Evolutionary conservation across 2,113 vertebrate species (phyloP).

Genomic region (Maylandia zebra): DNA sequence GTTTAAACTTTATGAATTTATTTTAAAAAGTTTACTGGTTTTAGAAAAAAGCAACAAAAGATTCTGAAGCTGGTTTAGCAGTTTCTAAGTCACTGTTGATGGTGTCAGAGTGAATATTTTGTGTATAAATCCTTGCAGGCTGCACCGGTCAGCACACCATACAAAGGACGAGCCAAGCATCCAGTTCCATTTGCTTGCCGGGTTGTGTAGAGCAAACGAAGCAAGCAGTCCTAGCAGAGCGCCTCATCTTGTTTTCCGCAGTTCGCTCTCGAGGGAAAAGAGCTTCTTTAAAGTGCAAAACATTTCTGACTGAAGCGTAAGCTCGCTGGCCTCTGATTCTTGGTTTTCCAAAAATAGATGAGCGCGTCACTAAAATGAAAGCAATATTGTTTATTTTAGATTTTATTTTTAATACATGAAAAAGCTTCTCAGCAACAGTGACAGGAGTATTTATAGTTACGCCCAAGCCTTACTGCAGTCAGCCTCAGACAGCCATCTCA

Average conservation of each 20-base stretch:
- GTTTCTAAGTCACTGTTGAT: rapidly evolving
- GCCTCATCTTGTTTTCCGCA: rapidly evolving
- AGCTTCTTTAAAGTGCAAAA: background rate
- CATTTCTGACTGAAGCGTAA: background rate
- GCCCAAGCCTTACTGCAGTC: background rate
- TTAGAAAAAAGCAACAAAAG: background rate
- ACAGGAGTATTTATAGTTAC: conserved; percentile 5
- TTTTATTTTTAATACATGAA: background rate
- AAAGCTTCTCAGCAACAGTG: background rate
- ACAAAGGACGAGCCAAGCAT: background rate
- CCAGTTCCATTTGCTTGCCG: background rate
- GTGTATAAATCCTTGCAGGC: background rate
- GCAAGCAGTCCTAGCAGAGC: background rate
- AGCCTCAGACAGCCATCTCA: background rate
- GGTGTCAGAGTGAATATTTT: background rate
- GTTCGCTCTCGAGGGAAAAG: background rate
- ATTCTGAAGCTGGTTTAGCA: rapidly evolving
- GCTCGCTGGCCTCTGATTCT: background rate
- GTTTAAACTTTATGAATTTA: background rate
- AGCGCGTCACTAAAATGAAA: background rate
- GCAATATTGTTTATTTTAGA: background rate
- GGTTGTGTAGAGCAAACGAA: background rate
- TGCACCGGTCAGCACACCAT: background rate
- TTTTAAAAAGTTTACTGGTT: background rate
- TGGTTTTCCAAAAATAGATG: background rate